Evolutionary conservation across 1,140 invertebrate genomes (phyloP), one percentile per base, ranked within the genome.

Genomic region (Globodera rostochiensis): DNA sequence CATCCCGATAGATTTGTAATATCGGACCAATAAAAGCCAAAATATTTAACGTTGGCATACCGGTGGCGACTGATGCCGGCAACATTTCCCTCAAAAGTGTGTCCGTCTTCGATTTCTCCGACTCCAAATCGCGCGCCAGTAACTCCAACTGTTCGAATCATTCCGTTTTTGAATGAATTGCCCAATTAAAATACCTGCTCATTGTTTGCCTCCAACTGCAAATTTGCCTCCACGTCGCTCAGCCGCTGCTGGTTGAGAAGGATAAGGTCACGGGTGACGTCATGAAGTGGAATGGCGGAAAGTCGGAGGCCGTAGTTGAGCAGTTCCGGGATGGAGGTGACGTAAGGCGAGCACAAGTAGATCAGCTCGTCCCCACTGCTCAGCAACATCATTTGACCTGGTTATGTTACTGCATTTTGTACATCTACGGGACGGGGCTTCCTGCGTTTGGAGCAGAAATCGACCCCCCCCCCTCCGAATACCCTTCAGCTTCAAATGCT

Each of bases 191-290:
- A 1, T 19, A 64, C 57, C 90, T 98, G 96, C 90, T 98, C 96
- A 4, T 96, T 98, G 6, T 98, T 93, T 75, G 98, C 93, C 91
- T 98, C 96, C 84, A 98, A 91, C 91, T 97, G 87, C 13, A 88
- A 74, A 73, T 96, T 98, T 80, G 98, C 92, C 90, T 98, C 96
- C 91, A 98, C 98, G 90, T 98, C 96, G 0, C 95, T 96, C 91
- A 97, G 95, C 90, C 97, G 97, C 90, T 98, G 96, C 90, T 98
- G 96, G 8, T 95, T 97, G 92, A 98, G 94, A 53, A 98, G 92
- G 13, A 98, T 96, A 83, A 98, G 92, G 92, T 98, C 97, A 84
- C 96, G 92, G 2, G 96, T 98, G 0, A 96, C 95, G 90, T 98
- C 97, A 90, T 98, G 96, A 9, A 98, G 92, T 5, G 96, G 96